phyloP scores from a whole-genome alignment of 2,113 vertebrate species.

The Notarius lentiginosus region DNA sequence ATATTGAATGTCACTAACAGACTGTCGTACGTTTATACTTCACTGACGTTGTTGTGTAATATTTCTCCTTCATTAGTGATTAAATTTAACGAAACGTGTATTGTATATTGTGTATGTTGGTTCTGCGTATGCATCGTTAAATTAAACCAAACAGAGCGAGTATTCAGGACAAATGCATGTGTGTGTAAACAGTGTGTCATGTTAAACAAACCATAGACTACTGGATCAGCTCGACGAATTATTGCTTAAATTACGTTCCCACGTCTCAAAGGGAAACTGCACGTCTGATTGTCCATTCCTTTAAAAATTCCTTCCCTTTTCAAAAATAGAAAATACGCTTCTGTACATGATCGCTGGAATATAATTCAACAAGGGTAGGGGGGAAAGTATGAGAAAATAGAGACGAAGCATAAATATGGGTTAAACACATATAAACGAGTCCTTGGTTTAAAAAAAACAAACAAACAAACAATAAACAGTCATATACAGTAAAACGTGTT shows the following conservation, averaged over 20 bases:
- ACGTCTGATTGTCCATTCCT: neutral
- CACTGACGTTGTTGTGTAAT: neutral
- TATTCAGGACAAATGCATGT: slow-evolving; percentile 2
- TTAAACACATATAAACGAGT: slow-evolving; percentile 37
- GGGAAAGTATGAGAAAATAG: slow-evolving; percentile 23
- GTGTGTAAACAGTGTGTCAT: slow-evolving; percentile 32
- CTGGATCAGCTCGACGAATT: neutral
- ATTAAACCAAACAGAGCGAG: neutral
- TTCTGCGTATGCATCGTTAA: neutral
- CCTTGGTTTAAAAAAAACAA: neutral
- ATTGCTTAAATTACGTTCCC: slow-evolving; percentile 5
- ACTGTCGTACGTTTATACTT: neutral
- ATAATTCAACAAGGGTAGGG: slow-evolving; percentile 15
- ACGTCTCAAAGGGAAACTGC: neutral
- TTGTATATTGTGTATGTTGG: neutral
- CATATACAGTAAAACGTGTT: slow-evolving; percentile 27
- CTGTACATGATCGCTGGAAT: slow-evolving; percentile 24
- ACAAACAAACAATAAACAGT: slow-evolving; percentile 13
- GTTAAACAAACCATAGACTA: slow-evolving; percentile 17
- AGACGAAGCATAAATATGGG: slow-evolving; percentile 38
- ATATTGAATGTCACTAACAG: neutral
- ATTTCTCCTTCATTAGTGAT: neutral
- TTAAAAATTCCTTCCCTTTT: slow-evolving; percentile 8
- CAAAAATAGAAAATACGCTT: slow-evolving; percentile 8
- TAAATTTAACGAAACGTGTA: neutral